Evolutionary conservation across 1,140 invertebrate genomes (phyloP).

Genomic region (Drosophila lini): DNA sequence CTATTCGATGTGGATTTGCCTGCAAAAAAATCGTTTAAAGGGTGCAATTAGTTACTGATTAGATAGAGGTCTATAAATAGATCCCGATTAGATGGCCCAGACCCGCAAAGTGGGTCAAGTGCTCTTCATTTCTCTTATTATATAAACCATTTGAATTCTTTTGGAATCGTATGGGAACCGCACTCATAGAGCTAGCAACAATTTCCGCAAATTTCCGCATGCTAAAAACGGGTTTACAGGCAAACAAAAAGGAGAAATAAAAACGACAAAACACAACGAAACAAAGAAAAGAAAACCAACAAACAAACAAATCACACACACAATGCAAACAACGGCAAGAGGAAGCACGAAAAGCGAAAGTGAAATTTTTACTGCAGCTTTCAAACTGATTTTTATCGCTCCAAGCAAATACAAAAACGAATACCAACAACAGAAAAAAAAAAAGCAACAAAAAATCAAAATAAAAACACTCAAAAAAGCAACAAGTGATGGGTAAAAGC

Average conservation of each 20-base stretch:
- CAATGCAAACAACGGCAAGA: constrained; percentile 57
- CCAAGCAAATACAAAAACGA: constrained; percentile 20
- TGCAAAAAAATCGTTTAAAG: constrained; percentile 74
- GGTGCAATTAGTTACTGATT: constrained; percentile 27
- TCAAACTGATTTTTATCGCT: constrained; percentile 77
- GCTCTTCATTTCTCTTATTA: constrained; percentile 23
- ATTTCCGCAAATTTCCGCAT: constrained; percentile 58
- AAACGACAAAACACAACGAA: constrained; percentile 5
- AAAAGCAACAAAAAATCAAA: constrained; percentile 6
- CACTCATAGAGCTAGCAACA: constrained; percentile 12
- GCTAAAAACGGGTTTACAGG: constrained; percentile 47
- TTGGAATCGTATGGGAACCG: constrained; percentile 19
- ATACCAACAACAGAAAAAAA: background rate
- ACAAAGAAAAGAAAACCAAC: constrained; percentile 51
- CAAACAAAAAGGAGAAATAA: constrained; percentile 27
- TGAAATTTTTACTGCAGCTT: constrained; percentile 81
- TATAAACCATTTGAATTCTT: constrained; percentile 39
- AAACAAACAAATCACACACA: constrained; percentile 60
- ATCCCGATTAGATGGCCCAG: constrained; percentile 13
- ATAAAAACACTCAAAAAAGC: constrained; percentile 49
- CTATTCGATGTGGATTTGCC: constrained; percentile 87
- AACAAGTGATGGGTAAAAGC: constrained; percentile 28
- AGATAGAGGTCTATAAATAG: constrained; percentile 2
- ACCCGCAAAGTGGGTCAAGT: constrained; percentile 45
- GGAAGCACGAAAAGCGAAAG: constrained; percentile 83